These are phyloP conservation scores for Microtus ochrogaster DNA, from an alignment of 2,113 vertebrate genomes.

Conservation along the genomic window DNA sequence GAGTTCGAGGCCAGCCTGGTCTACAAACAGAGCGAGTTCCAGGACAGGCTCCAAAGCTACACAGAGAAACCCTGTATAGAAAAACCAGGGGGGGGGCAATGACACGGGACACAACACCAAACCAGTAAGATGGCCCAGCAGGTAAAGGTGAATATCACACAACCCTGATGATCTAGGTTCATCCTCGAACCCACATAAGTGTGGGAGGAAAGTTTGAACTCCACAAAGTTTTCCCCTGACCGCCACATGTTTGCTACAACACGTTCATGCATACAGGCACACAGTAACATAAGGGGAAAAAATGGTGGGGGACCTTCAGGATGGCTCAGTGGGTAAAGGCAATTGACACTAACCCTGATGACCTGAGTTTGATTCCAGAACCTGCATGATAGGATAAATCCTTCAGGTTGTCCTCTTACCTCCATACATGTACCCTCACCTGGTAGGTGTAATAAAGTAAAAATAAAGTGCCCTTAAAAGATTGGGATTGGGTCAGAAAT, in stretches of 20 bases:
- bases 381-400: neutral
- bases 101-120: neutral
- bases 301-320: neutral
- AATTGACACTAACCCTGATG: neutral
- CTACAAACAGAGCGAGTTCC: too few species aligned
- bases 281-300: neutral
- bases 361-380: neutral
- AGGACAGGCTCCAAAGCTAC: too few species aligned
- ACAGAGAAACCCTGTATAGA: too few species aligned
- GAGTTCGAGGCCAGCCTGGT: too few species aligned
- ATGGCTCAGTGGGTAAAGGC: neutral
- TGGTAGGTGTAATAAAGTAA: neutral
- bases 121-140: neutral
- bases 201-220: neutral
- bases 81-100: accelerated
- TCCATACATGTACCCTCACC: neutral
- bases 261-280: neutral
- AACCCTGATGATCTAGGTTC: neutral
- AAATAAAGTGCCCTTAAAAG: neutral
- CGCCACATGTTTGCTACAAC: too few species aligned
- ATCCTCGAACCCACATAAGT: too few species aligned
- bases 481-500: neutral
- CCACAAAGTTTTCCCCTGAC: neutral
- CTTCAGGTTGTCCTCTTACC: neutral
- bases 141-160: neutral